Base-by-base conservation (phyloP, 1,140 invertebrate species). In the Lepeophtheirus salmonis region DNA sequence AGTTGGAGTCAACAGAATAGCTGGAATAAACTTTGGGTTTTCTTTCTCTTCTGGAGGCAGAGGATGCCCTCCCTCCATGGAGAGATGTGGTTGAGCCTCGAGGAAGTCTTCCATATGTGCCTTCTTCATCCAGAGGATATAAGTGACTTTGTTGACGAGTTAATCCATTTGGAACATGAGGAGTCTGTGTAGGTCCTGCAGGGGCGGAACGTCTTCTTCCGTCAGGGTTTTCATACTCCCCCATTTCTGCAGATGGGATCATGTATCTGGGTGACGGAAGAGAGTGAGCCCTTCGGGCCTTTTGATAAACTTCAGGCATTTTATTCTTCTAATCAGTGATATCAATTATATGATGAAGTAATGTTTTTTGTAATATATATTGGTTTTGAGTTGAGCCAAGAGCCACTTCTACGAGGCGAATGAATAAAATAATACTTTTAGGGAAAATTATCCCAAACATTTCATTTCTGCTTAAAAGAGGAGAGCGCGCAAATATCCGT, bases 201-300 rank as follows among this genome's bases (percentile, higher is more conserved):
- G 55, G 55, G n/a, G 55, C 55, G 2, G 55, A 57, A 17, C 26
- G 22, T 2, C 55, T 13, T 17, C 55, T 13, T 3, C 55, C 55
- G 16, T 25, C 22, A 10, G 30, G 30, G n/a, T 41, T 41, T 25
- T 57, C 55, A 21, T 57, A 57, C 25, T 57, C 55, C 3, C 55
- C 55, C 55, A 57, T 57, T 17, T 57, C 26, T 2, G 55, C 55
- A 6, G 55, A 57, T 14, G 55, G 55, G 22, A 57, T 25, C 55
- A 57, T 57, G 16, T 57, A 57, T 41, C 30, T n/a, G 20, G 16
- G 21, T 3, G 55, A 57, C 14, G 55, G 55, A 20, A 57, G 17
- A 21, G 55, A 57, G n/a, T 57, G 55, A 17, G 55, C 26, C 25
- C 55, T 24, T 26, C 55, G 22, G 23, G 55, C 55, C 26, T 41